These are phyloP conservation scores for Malaclemys terrapin DNA, from an alignment of 2,113 vertebrate genomes.

Conservation along the genomic window DNA sequence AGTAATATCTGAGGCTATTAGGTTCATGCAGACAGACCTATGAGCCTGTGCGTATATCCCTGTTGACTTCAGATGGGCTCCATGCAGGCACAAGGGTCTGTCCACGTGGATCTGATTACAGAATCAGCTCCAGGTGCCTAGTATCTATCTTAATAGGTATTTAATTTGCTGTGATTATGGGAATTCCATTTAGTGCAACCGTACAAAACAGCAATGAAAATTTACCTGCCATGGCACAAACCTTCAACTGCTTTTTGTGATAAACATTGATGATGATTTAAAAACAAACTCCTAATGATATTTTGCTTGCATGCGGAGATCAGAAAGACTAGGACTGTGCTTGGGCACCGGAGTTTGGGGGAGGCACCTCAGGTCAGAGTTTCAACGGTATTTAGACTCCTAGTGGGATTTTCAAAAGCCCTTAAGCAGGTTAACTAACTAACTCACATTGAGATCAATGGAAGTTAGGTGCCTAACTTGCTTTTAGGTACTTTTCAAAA, in stretches of 20 bases:
- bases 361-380: neutral
- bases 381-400: neutral
- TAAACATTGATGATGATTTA: neutral
- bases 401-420: neutral
- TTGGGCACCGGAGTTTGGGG: neutral
- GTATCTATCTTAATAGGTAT: accelerated
- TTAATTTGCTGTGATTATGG: neutral
- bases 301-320: neutral
- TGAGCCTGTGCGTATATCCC: neutral
- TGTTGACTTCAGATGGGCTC: neutral
- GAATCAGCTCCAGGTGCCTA: accelerated
- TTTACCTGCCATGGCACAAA: neutral
- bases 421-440: neutral
- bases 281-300: neutral
- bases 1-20: neutral
- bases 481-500: neutral
- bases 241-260: accelerated
- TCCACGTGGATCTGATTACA: accelerated
- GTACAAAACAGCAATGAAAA: neutral
- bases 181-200: neutral
- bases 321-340: neutral
- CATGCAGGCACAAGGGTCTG: neutral
- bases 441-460: neutral
- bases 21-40: neutral
- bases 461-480: neutral